Evolutionary conservation across 2,888 invertebrate species (phyloP).

Genomic region (Griposia aprilina): DNA sequence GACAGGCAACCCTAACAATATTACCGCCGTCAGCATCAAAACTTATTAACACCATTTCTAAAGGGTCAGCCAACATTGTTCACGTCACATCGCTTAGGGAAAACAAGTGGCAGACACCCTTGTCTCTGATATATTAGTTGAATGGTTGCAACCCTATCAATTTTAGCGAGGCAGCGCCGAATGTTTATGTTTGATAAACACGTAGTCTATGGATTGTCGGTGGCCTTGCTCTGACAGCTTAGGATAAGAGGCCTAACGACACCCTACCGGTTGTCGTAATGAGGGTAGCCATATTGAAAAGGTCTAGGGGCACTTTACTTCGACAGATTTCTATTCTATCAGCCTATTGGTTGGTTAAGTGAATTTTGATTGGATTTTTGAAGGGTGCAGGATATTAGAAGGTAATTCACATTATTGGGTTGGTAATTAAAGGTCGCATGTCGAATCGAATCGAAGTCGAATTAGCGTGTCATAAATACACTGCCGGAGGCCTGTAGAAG

Average conservation of each 20-base stretch:
- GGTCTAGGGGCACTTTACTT: constrained; percentile 36
- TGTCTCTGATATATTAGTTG: constrained; percentile 24
- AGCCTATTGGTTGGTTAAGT: constrained; percentile 30
- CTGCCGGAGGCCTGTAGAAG: background rate
- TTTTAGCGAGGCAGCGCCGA: constrained; percentile 4
- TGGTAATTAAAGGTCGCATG: background rate
- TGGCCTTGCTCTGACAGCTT: constrained; percentile 38
- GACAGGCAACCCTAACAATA: constrained; percentile 17
- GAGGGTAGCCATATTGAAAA: constrained; percentile 53
- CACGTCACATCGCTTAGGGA: constrained; percentile 8
- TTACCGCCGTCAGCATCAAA: constrained; percentile 28
- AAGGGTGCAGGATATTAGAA: constrained; percentile 11
- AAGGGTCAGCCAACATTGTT: constrained; percentile 1
- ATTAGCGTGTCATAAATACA: background rate
- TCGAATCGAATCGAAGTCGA: background rate
- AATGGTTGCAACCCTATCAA: constrained; percentile 36
- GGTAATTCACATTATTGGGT: background rate
- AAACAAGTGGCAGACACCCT: background rate
- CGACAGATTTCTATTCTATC: constrained; percentile 36
- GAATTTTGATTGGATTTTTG: constrained; percentile 45
- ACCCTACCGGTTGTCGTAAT: constrained; percentile 36
- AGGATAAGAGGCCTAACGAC: constrained; percentile 43
- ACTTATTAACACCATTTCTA: constrained; percentile 16
- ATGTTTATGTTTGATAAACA: constrained; percentile 50
- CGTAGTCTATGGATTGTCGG: constrained; percentile 22